Conservation (phyloP, 2,113 vertebrate species). For the Dicaeum eximium region DNA sequence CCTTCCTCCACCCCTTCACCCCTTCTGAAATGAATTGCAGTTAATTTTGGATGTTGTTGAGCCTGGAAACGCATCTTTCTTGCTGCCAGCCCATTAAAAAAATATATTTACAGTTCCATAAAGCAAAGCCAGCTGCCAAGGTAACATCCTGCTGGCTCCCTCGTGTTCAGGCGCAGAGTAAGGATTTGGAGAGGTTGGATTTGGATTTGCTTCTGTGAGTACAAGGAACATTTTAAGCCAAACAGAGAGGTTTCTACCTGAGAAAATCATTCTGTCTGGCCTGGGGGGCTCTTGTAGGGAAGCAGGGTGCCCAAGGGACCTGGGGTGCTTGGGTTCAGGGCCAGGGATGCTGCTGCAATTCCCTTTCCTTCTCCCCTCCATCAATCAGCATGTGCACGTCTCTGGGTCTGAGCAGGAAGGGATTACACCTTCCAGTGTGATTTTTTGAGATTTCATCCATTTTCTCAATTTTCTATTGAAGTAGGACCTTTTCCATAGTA, state of each 20-base stretch:
- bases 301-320: rapidly evolving
- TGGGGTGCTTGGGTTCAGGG: not conserved
- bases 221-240: not conserved
- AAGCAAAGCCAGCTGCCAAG: constrained; percentile 63
- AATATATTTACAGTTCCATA: constrained; percentile 58
- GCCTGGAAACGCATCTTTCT: constrained; percentile 37
- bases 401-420: not conserved
- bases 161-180: not conserved
- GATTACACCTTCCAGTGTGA: not conserved
- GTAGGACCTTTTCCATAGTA: not conserved
- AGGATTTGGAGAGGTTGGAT: not conserved
- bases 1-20: not conserved
- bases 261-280: not conserved
- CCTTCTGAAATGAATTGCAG: constrained; percentile 32
- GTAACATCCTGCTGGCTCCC: constrained; percentile 14
- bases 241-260: not conserved
- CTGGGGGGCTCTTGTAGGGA: not conserved
- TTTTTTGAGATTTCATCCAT: not conserved
- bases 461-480: not conserved
- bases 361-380: not conserved
- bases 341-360: not conserved
- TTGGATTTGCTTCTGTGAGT: not conserved
- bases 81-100: constrained; percentile 57
- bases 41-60: constrained; percentile 45
- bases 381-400: not conserved